Base-by-base conservation (phyloP, 2,797 vertebrate genomes). In the Darevskia nairensis region DNA sequence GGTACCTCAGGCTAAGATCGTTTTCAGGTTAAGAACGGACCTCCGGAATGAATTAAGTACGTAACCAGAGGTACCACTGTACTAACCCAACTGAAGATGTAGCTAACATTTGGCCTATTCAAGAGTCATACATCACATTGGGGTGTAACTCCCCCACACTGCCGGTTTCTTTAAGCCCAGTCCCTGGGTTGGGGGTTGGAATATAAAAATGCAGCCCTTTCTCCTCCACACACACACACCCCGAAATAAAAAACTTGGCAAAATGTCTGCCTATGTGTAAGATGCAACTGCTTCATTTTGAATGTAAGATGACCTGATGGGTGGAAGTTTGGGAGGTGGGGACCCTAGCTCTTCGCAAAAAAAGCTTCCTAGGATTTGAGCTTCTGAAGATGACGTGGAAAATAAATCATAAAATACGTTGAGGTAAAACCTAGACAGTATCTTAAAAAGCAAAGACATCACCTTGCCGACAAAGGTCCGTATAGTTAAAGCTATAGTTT, bases 331-430 rank as follows among this genome's bases (percentile, higher is more conserved):
- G 81, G 78, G 90, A 92, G 90, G 90, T 6, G 6, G 27, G 35
- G 10, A 64, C 29, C 35, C 85, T 85, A 88, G 68, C 46, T 88
- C 39, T 59, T 50, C 85, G 85, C 91, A 89, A 64, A 55, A 85
- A 88, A 93, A 41, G 50, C 86, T 94, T 95, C 88, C 86, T 93
- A 87, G 86, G 90, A 92, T 94, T 90, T 93, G 88, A 94, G 94
- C 93, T 69, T 76, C 90, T 89, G 64, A 39, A 86, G 87, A 90
- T 95, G 94, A 95, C 79, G 92, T 95, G 94, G 94, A 96, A 93
- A 50, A 41, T 11, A 86, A 59, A 91, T 93, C 92, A 93, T 94
- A 95, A 94, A 95, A 94, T 15, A 35, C 35, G 35, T 35, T 35
- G 35, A 35, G 35, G 35, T 35, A 35, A 35, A 35, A 35, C 35